Base-by-base conservation (phyloP, 2,113 vertebrate genomes). In the Dendrocopos noguchii region DNA sequence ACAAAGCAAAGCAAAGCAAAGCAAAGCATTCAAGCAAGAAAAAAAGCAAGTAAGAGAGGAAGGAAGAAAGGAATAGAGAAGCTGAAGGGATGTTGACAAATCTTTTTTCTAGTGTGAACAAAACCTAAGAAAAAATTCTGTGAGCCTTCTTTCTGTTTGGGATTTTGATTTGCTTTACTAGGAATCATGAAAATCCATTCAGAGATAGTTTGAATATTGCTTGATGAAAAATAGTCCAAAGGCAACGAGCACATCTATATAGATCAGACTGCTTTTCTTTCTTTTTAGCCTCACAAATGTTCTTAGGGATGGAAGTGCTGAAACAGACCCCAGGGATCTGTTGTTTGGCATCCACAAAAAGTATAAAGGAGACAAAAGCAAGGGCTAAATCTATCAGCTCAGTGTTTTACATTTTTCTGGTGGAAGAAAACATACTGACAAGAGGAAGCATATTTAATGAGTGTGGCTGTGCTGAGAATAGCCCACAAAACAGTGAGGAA, bases 1-100 rank as follows among this genome's bases (percentile, higher is more conserved):
- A 3, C 0, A 11, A 3, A n/a, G 15, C 5, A 5, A 33, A 25
- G 3, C 5, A 36, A 33, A 33, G 7, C 6, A 16, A 36, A n/a
- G n/a, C n/a, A n/a, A n/a, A n/a, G n/a, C n/a, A n/a, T n/a, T 3
- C 3, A 18, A 29, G 1, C 8, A 15, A 24, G 15, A 9, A 34
- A 44, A 18, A 8, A n/a, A 4, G 3, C 9, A 46, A 21, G 4
- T 14, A 55, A 46, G 10, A 3, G 52, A 22, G 20, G 7, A 57
- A 36, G 8, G 4, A 22, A 24, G 3, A 5, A 4, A 14, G 46
- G 6, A 12, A 55, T 7, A 8, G 29, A n/a, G 4, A 27, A 57
- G 3, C 10, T 50, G 20, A 74, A 79, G 8, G 24, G 71, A 78
- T 22, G 27, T 28, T 60, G 20, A 88, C 50, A 85, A 80, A 72